A percentile compares a stretch with the other conserved stretches of the same genome.
These are phyloP conservation scores for Aleiodes testaceus DNA, from an alignment of 2,888 invertebrate species.

Conservation along the genomic window DNA sequence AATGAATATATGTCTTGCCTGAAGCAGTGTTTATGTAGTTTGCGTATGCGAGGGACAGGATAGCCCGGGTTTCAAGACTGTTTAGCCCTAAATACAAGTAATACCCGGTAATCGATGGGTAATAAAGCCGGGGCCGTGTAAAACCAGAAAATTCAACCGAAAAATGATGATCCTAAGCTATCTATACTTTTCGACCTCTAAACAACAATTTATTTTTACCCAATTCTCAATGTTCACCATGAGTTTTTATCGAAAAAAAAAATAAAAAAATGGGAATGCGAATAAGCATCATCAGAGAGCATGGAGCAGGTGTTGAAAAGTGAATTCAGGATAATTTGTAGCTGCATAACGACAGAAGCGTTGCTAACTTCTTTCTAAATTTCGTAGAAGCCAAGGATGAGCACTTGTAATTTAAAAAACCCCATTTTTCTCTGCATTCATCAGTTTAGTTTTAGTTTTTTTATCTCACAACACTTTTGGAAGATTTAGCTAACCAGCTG, in stretches of 20 bases:
- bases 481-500: slow-evolving; percentile 9
- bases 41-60: slow-evolving; percentile 61
- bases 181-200: background rate
- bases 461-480: background rate
- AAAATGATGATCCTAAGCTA: slow-evolving; percentile 14
- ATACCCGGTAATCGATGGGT: slow-evolving; percentile 66
- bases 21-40: slow-evolving; percentile 43
- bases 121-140: slow-evolving; percentile 53
- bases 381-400: slow-evolving; percentile 11
- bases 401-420: slow-evolving; percentile 1
- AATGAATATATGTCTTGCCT: slow-evolving; percentile 19
- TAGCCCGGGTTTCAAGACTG: slow-evolving; percentile 53
- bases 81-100: slow-evolving; percentile 67
- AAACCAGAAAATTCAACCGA: slow-evolving; percentile 7
- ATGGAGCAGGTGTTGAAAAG: slow-evolving; percentile 52
- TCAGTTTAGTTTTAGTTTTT: background rate
- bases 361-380: slow-evolving; percentile 22
- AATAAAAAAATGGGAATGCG: slow-evolving; percentile 1
- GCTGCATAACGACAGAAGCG: slow-evolving; percentile 20
- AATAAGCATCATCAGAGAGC: background rate
- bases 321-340: slow-evolving; percentile 49
- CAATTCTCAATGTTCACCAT: background rate
- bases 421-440: slow-evolving; percentile 3
- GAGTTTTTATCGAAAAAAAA: background rate
- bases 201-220: slow-evolving; percentile 6